Base-by-base conservation (phyloP, 2,797 vertebrate species). In the Hyperoplus lanceolatus region DNA sequence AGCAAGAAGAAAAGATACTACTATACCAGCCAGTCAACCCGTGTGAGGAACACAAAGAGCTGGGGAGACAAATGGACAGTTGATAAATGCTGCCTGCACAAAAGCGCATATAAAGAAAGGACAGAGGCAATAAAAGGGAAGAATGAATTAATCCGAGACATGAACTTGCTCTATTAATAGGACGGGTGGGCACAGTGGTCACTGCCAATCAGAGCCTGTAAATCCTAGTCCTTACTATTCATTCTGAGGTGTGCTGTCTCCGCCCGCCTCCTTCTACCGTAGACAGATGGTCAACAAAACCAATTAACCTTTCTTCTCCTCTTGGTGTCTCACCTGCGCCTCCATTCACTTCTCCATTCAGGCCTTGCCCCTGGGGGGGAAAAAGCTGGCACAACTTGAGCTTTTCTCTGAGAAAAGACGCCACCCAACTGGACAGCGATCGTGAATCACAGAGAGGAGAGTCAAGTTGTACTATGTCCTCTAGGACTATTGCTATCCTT, bases 221-320 rank as follows among this genome's bases (percentile, higher is more conserved):
- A 94, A 92, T 94, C 86, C 90, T 82, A 84, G 86, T 94, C 93
- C 89, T 94, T 90, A 87, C 71, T 59, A 54, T 85, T 81, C 79
- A 84, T 51, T 69, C 62, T 64, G 72, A 72, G 71, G 69, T 73
- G 76, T 62, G 46, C 55, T 29, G 42, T 84, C 73, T 67, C 75
- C 46, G 18, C 63, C 70, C 63, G 12, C 89, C 90, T 91, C 83
- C 79, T 75, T 83, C 84, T 87, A 10, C 86, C 60, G 80, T 79
- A 94, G 95, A 95, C 96, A 97, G 96, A 96, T 96, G 95, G 96
- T 95, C 95, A 94, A 93, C 85, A 79, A 93, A 97, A 95, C 93
- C 94, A 95, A 95, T 96, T 97, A 96, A 96, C 96, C 96, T 96
- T 94, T 94, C 87, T 85, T 69, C 72, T 85, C 87, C 88, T 92